Evolutionary conservation across 1,140 invertebrate genomes (phyloP).

Genomic region (Holotrichia oblita): DNA sequence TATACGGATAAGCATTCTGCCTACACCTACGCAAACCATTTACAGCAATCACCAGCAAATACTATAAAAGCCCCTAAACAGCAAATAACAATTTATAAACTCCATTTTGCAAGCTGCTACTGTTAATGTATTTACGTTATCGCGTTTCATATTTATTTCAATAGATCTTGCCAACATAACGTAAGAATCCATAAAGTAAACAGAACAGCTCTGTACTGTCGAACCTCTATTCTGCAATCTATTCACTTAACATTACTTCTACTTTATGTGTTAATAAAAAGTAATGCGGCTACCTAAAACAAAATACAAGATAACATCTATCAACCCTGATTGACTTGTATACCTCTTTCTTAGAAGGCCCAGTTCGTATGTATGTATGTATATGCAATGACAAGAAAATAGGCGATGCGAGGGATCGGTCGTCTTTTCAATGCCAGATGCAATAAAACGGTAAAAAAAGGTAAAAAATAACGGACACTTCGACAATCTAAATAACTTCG

Average conservation of each 20-base stretch:
- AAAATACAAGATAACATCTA: constrained; percentile 5
- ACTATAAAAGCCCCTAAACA: constrained; percentile 28
- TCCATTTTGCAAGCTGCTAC: background rate
- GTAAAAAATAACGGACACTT: constrained; percentile 18
- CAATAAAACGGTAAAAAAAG: constrained; percentile 34
- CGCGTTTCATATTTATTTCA: background rate
- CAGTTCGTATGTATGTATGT: background rate
- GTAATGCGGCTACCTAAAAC: constrained; percentile 26
- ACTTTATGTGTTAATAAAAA: constrained; percentile 6
- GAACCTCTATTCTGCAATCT: background rate
- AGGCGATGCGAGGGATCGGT: background rate
- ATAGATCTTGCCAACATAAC: background rate
- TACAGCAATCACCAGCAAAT: constrained; percentile 4
- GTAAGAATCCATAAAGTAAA: background rate
- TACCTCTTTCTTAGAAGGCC: background rate
- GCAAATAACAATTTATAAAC: constrained; percentile 27
- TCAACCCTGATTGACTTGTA: constrained; percentile 30
- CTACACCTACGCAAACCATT: background rate
- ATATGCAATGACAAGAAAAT: background rate
- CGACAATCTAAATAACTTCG: constrained; percentile 26
- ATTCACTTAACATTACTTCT: constrained; percentile 4
- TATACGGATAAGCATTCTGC: background rate
- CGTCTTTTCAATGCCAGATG: background rate
- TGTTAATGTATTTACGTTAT: background rate
- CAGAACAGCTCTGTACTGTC: background rate